phyloP scores from a whole-genome alignment of 2,113 vertebrate genomes.

The Zosterops lateralis region DNA sequence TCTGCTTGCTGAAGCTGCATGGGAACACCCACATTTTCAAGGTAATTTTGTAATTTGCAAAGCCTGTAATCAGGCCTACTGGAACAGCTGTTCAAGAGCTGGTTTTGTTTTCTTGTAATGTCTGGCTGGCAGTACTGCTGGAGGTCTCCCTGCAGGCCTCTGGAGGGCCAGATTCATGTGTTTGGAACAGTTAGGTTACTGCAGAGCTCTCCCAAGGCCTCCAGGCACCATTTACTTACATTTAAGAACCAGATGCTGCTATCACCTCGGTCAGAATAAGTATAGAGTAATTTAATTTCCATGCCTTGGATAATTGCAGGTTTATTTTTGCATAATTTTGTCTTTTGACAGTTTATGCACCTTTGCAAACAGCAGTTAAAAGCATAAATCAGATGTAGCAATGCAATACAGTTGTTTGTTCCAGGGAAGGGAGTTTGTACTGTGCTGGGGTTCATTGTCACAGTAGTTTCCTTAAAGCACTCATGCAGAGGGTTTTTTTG shows the following conservation, averaged over 20 bases:
- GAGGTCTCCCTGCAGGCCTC: neutral
- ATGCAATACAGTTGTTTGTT: neutral
- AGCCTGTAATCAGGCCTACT: neutral
- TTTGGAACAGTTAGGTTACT: neutral
- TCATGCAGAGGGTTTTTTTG: neutral
- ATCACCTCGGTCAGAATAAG: neutral
- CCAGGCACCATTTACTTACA: neutral
- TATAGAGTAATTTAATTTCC: neutral
- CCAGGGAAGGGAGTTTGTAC: conserved; percentile 35
- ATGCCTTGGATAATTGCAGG: neutral
- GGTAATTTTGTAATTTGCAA: neutral
- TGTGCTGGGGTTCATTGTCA: conserved; percentile 64
- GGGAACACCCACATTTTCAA: neutral
- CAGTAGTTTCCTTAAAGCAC: conserved; percentile 63
- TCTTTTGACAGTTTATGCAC: neutral
- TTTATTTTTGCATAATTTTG: neutral
- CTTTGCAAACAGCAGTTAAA: neutral
- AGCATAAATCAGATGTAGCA: neutral
- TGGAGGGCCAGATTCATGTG: neutral
- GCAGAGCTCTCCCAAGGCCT: neutral
- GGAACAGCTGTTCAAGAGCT: neutral
- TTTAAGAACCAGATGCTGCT: neutral
- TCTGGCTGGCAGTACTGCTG: neutral
- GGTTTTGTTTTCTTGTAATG: neutral
- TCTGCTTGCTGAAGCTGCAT: neutral